Percentiles rank a stretch among this genome's conserved stretches.
phyloP scores from a whole-genome alignment of 2,888 invertebrate genomes.

The Agrotis ipsilon region DNA sequence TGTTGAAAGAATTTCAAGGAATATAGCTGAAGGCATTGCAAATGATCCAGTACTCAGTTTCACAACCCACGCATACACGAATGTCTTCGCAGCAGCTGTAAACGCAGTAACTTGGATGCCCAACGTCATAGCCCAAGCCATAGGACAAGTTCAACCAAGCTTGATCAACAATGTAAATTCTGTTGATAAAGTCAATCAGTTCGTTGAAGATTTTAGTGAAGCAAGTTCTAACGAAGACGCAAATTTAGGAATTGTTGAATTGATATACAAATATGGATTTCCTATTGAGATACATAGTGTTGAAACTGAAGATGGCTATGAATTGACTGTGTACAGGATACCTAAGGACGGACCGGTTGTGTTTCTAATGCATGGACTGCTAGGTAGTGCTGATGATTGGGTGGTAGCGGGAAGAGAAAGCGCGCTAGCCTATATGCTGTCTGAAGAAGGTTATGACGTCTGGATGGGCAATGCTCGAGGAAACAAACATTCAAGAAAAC shows the following conservation, averaged over 20 bases:
- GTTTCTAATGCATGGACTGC: constrained; percentile 83
- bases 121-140: constrained; percentile 5
- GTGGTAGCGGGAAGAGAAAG: constrained; percentile 77
- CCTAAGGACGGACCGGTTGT: constrained; percentile 74
- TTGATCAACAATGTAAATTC: constrained; percentile 15
- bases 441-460: constrained; percentile 93
- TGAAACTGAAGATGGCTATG: constrained; percentile 78
- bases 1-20: not conserved
- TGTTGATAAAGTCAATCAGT: constrained; percentile 3
- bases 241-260: constrained; percentile 65
- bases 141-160: not conserved
- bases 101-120: constrained; percentile 44
- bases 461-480: constrained; percentile 96
- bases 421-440: constrained; percentile 86
- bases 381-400: constrained; percentile 82
- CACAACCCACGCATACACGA: constrained; percentile 6
- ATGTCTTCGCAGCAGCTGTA: constrained; percentile 36
- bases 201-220: constrained; percentile 27
- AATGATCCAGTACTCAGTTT: constrained; percentile 14
- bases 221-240: constrained; percentile 73
- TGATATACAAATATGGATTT: constrained; percentile 78
- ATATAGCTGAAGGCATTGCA: constrained; percentile 13
- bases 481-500: constrained; percentile 92
- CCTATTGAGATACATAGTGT: constrained; percentile 73
- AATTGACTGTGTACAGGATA: constrained; percentile 77